phyloP scores from a whole-genome alignment of 2,797 vertebrate species.

The Spinus pinus region DNA sequence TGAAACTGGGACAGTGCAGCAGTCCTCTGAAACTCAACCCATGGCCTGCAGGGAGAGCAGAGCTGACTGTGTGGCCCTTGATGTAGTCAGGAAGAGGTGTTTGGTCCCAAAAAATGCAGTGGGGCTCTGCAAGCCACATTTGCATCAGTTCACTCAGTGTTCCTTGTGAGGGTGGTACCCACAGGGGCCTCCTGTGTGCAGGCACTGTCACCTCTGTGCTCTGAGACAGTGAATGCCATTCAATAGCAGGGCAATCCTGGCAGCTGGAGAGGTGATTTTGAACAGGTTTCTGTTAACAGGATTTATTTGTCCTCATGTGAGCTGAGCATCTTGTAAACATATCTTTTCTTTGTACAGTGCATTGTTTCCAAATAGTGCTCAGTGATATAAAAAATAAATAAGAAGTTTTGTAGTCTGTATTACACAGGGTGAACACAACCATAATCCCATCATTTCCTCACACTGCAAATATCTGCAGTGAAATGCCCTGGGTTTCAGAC shows the following conservation, averaged over 20 bases:
- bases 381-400: neutral
- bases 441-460: neutral
- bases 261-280: neutral
- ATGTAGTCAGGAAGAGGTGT: neutral
- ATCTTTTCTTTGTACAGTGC: neutral
- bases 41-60: neutral
- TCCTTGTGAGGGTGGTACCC: neutral
- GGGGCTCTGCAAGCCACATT: neutral
- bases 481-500: neutral
- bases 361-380: neutral
- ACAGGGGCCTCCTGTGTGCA: neutral
- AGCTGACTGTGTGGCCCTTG: neutral
- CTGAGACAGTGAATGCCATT: neutral
- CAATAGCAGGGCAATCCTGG: neutral
- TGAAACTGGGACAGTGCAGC: neutral
- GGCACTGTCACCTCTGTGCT: neutral
- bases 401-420: neutral
- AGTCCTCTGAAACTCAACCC: neutral
- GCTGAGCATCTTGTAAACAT: accelerated
- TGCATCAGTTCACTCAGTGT: neutral
- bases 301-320: neutral
- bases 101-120: neutral
- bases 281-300: neutral
- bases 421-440: neutral
- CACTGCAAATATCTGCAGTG: neutral